Base-by-base conservation (phyloP, 2,888 invertebrate species). In the Tromatobia lineatoria region DNA sequence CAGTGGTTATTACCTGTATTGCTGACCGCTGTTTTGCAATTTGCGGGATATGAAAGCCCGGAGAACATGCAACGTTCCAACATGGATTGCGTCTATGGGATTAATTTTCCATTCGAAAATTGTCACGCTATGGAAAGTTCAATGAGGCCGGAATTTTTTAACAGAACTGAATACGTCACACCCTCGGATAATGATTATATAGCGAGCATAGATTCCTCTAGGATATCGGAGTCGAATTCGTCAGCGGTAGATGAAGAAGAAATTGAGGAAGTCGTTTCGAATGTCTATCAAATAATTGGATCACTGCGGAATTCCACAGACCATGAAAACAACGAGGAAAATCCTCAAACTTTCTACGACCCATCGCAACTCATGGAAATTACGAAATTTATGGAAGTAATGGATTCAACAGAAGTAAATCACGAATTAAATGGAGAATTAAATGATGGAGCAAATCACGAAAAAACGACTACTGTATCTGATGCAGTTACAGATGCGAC, bases 1-100 rank as follows among this genome's bases (percentile, higher is more conserved):
- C 92, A 93, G 66, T 93, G 93, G 93, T 47, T 93, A 1, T n/a
- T 92, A n/a, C 91, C 92, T 3, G 76, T 90, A n/a, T 23, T 91
- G 34, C 80, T 91, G 25, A 87, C 87, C 0, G 87, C 82, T 34
- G 77, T 88, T 20, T 71, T 93, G 47, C 87, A 89, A 59, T 81
- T 90, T 18, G 88, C 89, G 3, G 85, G 88, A 2, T 76, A 87
- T 50, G 73, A 87, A 42, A 84, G 84, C 8, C 75, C 83, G 61
- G 81, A 81, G 67, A 70, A 57, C 20, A 50, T 78, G 15, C 69
- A 70, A 23, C 38, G 82, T 38, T 70, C 76, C 11, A 82, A 90
- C 15, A 54, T 75, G 45, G 82, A 86, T 4, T 93, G 93, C 69
- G 69, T 86, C 20, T 87, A 88, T 15, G 85, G 85, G 18, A 88